Conservation (phyloP, 2,888 invertebrate species). For the Lithosia quadra region DNA sequence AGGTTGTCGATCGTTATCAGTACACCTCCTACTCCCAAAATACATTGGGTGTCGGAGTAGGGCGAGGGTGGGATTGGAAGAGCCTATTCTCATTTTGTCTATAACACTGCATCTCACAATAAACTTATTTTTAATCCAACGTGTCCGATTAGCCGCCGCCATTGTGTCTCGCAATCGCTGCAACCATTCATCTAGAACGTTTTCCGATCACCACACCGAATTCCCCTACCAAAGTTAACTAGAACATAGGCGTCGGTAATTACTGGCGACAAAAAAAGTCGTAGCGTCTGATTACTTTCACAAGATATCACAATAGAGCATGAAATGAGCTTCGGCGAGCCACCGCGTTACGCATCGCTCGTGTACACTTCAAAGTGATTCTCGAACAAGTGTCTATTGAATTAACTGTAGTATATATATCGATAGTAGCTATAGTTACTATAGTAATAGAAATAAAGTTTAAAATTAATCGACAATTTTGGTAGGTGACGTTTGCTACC, state of each 20-base stretch:
- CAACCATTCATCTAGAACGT: conserved; percentile 47
- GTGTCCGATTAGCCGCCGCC: conserved; percentile 41
- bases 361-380: conserved; percentile 33
- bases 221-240: conserved; percentile 51
- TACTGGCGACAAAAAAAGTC: conserved; percentile 68
- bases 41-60: no score
- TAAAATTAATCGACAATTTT: not conserved
- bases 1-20: no score
- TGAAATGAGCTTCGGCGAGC: conserved; percentile 78
- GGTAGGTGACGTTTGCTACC: no score
- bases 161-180: conserved; percentile 43
- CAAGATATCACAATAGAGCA: conserved; percentile 78
- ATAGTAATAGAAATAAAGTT: not conserved
- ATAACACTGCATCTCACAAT: conserved; percentile 16
- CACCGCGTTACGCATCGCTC: conserved; percentile 79
- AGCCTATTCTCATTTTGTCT: not conserved
- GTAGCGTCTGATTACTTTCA: conserved; percentile 73
- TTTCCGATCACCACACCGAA: conserved; percentile 38
- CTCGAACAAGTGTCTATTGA: conserved; percentile 25
- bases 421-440: conserved; percentile 2
- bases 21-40: no score
- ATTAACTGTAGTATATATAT: conserved; percentile 12
- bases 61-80: no score
- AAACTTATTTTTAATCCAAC: conserved; percentile 17
- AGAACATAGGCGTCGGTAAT: conserved; percentile 69